Conservation (phyloP, 2,797 vertebrate genomes). For the Octomys mimax region DNA sequence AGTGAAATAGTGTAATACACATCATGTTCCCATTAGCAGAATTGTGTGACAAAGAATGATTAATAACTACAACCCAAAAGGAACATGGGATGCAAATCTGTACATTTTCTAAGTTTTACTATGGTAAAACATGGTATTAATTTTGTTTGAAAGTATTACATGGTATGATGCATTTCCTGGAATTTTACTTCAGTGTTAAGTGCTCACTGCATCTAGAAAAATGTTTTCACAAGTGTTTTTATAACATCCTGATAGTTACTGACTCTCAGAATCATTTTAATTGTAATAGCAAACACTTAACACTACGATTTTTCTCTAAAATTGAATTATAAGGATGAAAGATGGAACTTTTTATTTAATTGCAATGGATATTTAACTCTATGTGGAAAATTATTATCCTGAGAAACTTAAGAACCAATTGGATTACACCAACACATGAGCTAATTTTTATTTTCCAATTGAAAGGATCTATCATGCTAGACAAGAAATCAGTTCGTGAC, state of each 20-base stretch:
- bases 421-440: neutral
- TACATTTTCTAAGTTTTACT: neutral
- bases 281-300: neutral
- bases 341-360: neutral
- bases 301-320: neutral
- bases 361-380: neutral
- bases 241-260: neutral
- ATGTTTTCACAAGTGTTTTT: neutral
- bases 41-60: neutral
- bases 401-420: neutral
- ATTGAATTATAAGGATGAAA: neutral
- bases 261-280: neutral
- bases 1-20: neutral
- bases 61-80: neutral
- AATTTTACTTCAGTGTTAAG: neutral
- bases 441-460: neutral
- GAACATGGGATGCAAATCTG: neutral
- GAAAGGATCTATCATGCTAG: neutral
- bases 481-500: neutral
- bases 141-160: neutral
- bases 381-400: neutral
- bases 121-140: neutral
- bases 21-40: neutral
- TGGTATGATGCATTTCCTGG: neutral
- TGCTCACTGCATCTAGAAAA: neutral